phyloP scores from a whole-genome alignment of 1,140 invertebrate genomes.

The Magallana ariakensis region DNA sequence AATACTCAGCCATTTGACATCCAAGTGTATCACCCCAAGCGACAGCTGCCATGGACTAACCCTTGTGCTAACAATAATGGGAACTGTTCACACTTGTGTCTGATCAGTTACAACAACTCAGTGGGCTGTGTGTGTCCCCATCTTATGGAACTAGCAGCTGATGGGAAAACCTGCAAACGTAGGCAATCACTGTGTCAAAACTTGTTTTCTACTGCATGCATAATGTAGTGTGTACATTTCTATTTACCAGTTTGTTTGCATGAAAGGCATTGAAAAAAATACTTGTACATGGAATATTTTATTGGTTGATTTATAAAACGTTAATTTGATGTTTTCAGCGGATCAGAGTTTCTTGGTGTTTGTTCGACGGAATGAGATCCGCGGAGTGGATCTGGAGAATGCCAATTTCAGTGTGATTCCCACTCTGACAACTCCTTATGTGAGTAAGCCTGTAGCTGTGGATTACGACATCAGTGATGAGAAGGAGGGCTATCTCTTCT shows the following conservation, averaged over 20 bases:
- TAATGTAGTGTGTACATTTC: no score
- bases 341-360: conserved; percentile 89
- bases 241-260: no score
- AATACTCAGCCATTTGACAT: conserved; percentile 92
- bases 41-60: conserved; percentile 84
- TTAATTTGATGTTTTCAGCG: conserved; percentile 79
- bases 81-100: conserved; percentile 85
- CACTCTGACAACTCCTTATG: conserved; percentile 84
- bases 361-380: conserved; percentile 87
- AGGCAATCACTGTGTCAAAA: conserved; percentile 59
- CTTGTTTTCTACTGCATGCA: background rate
- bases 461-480: conserved; percentile 83
- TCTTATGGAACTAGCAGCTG: conserved; percentile 85
- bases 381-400: conserved; percentile 88
- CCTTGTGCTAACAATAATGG: conserved; percentile 83
- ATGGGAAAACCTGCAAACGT: conserved; percentile 86
- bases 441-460: conserved; percentile 84
- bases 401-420: conserved; percentile 89
- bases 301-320: background rate
- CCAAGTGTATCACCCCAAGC: conserved; percentile 88
- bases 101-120: conserved; percentile 83
- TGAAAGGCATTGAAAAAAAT: no score
- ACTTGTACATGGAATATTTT: no score
- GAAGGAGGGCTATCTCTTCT: conserved; percentile 86
- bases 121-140: conserved; percentile 89